A percentile compares a stretch with the other conserved stretches of the same genome.
phyloP scores from a whole-genome alignment of 2,888 invertebrate species.

The Esperia sulphurella region DNA sequence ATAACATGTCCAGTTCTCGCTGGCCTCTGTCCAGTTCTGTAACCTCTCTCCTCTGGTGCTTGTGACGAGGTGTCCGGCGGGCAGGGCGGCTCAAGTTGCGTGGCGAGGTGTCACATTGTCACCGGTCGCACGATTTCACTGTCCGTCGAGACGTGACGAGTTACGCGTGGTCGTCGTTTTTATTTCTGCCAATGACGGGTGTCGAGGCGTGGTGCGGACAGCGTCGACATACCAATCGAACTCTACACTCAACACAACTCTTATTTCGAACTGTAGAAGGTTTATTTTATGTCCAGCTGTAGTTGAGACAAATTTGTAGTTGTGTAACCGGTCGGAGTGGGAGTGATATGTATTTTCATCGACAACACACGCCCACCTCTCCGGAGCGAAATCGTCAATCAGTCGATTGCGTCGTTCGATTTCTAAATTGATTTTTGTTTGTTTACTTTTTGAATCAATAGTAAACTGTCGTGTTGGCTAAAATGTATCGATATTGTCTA shows the following conservation, averaged over 20 bases:
- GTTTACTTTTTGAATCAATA: too few species aligned
- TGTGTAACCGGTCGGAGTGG: conserved; percentile 63
- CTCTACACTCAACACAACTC: conserved; percentile 27
- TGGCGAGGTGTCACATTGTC: conserved; percentile 72
- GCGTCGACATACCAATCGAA: conserved; percentile 45
- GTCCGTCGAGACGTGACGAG: conserved; percentile 75
- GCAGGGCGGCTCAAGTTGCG: conserved; percentile 34
- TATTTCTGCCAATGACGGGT: conserved; percentile 79
- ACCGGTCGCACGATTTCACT: conserved; percentile 74
- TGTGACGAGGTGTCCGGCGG: conserved; percentile 22
- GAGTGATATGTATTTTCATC: conserved; percentile 74
- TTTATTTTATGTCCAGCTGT: conserved; percentile 28
- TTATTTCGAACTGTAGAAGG: conserved; percentile 43
- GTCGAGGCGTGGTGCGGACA: conserved; percentile 74
- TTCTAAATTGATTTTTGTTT: conserved; percentile 40
- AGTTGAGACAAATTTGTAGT: conserved; percentile 35
- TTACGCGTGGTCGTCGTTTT: conserved; percentile 78
- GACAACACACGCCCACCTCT: conserved; percentile 67
- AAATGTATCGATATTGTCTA: too few species aligned
- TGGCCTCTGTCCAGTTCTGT: conserved; percentile 36
- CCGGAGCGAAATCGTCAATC: conserved; percentile 51
- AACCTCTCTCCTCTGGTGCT: conserved; percentile 10
- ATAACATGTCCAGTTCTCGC: conserved; percentile 38
- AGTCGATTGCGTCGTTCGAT: conserved; percentile 44
- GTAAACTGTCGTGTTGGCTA: too few species aligned